Percentiles rank a stretch among this genome's conserved stretches.
phyloP scores from a whole-genome alignment of 2,797 vertebrate genomes.

The Oreochromis grahami region DNA sequence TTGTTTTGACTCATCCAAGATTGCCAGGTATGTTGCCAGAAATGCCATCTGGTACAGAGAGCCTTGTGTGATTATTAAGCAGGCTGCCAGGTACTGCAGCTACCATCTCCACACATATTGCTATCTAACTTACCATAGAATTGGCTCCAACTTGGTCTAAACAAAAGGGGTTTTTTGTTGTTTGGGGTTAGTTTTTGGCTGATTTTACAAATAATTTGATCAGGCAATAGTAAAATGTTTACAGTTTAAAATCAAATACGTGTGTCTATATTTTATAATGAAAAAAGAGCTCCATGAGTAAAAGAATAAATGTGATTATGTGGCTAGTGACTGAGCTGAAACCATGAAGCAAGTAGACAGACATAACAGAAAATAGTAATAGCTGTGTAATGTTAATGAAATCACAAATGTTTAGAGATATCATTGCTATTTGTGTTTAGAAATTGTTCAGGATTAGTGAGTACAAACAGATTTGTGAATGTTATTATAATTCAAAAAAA shows the following conservation, averaged over 20 bases:
- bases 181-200: neutral
- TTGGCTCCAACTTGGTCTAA: neutral
- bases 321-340: neutral
- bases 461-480: neutral
- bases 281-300: neutral
- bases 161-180: neutral
- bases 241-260: neutral
- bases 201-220: neutral
- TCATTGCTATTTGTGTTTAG: neutral
- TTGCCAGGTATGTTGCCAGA: conserved; percentile 16
- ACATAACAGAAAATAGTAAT: neutral
- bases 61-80: conserved; percentile 25
- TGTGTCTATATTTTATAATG: neutral
- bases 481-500: fast-evolving
- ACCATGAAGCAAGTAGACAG: neutral
- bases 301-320: neutral
- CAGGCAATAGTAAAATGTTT: neutral
- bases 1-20: conserved; percentile 37
- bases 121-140: conserved; percentile 28
- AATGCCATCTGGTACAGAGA: conserved; percentile 45
- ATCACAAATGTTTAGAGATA: neutral
- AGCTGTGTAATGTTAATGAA: neutral
- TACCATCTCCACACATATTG: conserved; percentile 2
- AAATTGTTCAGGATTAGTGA: neutral
- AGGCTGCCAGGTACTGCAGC: conserved; percentile 36